Evolutionary conservation across 2,113 vertebrate genomes (phyloP).

Genomic region (Pteropus alecto): DNA sequence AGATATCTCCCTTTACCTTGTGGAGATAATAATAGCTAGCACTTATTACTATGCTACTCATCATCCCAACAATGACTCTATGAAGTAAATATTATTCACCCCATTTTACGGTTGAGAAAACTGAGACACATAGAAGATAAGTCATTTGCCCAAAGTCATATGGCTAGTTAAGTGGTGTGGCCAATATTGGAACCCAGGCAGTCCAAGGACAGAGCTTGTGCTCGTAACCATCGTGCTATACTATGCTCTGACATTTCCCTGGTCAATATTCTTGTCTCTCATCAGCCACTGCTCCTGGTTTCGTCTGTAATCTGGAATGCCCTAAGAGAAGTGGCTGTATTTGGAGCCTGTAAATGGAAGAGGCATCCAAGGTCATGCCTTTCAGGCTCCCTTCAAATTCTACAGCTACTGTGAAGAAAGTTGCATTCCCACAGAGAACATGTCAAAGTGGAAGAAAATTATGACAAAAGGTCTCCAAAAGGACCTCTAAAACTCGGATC

Average conservation of each 20-base stretch:
- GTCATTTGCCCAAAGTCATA: background rate
- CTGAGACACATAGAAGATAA: background rate
- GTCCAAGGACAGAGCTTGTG: background rate
- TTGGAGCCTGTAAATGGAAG: background rate
- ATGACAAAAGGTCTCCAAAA: constrained; percentile 52
- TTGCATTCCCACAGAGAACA: constrained; percentile 59
- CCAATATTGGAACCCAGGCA: background rate
- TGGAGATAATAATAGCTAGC: background rate
- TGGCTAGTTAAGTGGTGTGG: background rate
- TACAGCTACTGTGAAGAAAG: constrained; percentile 41
- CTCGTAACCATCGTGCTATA: background rate
- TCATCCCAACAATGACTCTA: background rate
- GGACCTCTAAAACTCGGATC: constrained; percentile 33
- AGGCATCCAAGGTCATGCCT: background rate
- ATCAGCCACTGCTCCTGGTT: background rate
- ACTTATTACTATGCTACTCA: background rate
- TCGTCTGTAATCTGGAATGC: background rate
- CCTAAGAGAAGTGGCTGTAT: background rate
- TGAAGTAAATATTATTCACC: background rate
- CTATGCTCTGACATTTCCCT: background rate
- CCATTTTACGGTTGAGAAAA: background rate
- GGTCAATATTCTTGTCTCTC: background rate
- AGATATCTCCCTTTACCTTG: background rate
- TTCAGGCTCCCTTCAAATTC: background rate
- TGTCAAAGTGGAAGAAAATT: constrained; percentile 37